Evolutionary conservation across 23 tunicate species (phyloP).

Genomic region (Phallusia fumigata): DNA sequence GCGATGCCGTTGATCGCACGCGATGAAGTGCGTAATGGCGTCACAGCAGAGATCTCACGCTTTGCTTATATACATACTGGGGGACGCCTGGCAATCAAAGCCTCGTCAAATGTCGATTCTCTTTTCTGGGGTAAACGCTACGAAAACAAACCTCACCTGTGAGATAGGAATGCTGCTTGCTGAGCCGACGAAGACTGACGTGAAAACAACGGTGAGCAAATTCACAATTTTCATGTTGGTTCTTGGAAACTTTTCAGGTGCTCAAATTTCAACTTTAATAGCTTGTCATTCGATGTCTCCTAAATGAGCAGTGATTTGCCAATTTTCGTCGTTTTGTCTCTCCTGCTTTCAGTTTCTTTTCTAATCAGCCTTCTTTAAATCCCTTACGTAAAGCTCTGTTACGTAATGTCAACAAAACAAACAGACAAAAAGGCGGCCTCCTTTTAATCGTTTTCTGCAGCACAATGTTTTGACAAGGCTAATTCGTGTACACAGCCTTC

Average conservation of each 20-base stretch:
- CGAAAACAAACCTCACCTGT: background rate
- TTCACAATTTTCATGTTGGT: background rate
- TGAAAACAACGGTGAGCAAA: constrained; percentile 5
- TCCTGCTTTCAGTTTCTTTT: background rate
- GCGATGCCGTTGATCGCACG: background rate
- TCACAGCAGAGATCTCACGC: background rate
- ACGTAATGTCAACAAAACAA: constrained; percentile 10
- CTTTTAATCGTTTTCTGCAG: background rate
- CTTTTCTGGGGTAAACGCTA: background rate
- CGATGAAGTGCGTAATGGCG: background rate
- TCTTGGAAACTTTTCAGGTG: background rate
- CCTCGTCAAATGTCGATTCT: background rate
- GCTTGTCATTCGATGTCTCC: background rate
- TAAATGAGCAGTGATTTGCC: background rate
- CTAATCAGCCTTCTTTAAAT: constrained; percentile 1
- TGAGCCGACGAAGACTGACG: constrained; percentile 9
- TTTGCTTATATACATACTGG: background rate
- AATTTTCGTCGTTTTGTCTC: background rate
- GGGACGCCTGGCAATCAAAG: background rate
- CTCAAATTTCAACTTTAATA: background rate
- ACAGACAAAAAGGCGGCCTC: constrained; percentile 1
- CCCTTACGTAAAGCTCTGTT: constrained; percentile 2
- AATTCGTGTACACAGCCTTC: constrained; percentile 1
- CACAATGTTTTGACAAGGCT: background rate
- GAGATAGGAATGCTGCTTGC: background rate